Evolutionary conservation across 2,113 vertebrate genomes (phyloP), one percentile per base, ranked within the genome.

Genomic region (Colistium nudipinnis): DNA sequence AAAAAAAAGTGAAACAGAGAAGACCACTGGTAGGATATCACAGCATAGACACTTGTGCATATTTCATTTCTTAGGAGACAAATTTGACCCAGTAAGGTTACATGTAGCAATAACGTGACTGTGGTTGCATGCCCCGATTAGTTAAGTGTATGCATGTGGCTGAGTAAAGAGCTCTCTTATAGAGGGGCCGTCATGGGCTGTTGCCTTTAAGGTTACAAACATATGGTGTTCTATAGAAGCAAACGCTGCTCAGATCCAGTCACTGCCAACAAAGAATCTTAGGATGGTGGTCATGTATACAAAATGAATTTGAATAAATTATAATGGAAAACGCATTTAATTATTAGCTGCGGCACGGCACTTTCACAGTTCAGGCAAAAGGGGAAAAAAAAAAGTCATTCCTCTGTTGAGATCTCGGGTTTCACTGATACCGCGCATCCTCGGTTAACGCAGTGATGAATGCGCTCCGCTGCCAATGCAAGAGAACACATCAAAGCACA

Each of bases 401-500:
- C 22, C 19, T 28, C 47, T 53, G n/a, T 52, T 31, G 28, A 25
- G 43, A 45, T 66, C 61, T 81, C 38, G 0, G 20, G 62, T 79
- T 76, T 73, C 53, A 67, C 56, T 52, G 54, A 74, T 73, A 85
- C 27, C 17, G 74, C 39, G 4, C 8, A 12, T 81, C 43, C 52
- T 53, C 51, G 60, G 55, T 63, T 53, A 68, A 62, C 16, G 12
- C 19, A 2, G 69, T 75, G 72, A 81, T 81, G 62, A 65, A 81
- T 61, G 62, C n/a, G n/a, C 43, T 16, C 16, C 24, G 35, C 57
- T 51, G n/a, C 44, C 55, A 33, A 63, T 31, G 49, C 74, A 66
- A 60, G 80, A 78, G 71, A 80, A 66, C 25, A 75, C 62, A 71
- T 83, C 63, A 81, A 65, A 74, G 61, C 9, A 0, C 20, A 38